Evolutionary conservation across 1,140 invertebrate genomes (phyloP), one percentile per base, ranked within the genome.

Genomic region (Chironomus striatipennis): DNA sequence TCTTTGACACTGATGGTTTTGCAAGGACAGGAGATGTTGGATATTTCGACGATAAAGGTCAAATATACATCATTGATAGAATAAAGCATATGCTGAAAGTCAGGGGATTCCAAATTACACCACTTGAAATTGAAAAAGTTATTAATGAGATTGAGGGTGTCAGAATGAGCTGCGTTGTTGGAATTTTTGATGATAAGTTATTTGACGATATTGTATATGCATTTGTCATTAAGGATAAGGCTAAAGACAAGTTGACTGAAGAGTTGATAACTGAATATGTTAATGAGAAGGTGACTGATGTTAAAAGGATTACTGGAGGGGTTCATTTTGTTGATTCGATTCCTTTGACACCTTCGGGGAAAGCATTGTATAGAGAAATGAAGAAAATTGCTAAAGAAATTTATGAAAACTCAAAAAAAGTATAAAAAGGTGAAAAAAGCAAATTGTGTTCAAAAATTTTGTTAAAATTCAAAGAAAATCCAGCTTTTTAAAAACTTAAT

Each of bases 61-160:
- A 85, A 74, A 86, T 92, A 74, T 90, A 84, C 76, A 85, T 93
- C 72, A 84, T 89, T 7, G 91, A 91, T 76, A 83, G 92, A 74
- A 81, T 91, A 42, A 93, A 92, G 77, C 90, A 92, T 78, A 83
- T 93, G 57, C 90, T 93, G 73, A 93, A 93, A 81, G 78, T 77
- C 70, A 82, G 79, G 77, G 9, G 10, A 1, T 57, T 57, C n/a
- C 47, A 57, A n/a, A n/a, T 57, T 10, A 57, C 47, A 57, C 81
- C 81, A 73, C 76, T 79, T 4, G 81, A 82, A 18, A 75, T 82
- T 47, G 81, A 82, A 57, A n/a, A 57, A 57, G n/a, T 57, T 7
- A 57, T 57, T 12, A 57, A 57, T 57, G 9, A 10, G 10, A 57
- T 57, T 57, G 47, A 57, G 2, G 47, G 47, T 2, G 7, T 57